Base-by-base conservation (phyloP, 2,888 invertebrate species). In the Amiota communis region DNA sequence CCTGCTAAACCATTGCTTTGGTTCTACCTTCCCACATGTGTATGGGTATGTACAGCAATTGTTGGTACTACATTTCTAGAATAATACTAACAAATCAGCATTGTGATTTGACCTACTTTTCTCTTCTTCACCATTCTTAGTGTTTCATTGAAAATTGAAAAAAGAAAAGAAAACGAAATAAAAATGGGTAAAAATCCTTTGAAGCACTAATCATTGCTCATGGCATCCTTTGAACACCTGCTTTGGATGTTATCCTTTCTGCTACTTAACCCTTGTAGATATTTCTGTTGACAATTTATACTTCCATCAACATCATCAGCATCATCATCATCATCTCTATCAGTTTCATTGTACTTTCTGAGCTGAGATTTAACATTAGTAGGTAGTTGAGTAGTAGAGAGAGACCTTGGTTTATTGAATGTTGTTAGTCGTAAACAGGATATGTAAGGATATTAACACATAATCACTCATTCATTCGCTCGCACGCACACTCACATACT, bases 281-380 rank as follows among this genome's bases (percentile, higher is more conserved):
- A 20, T n/a, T 17, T 59, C 47, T 72, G 65, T 72, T 72, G 72
- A 72, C 68, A 68, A 23, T 56, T 13, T 71, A 59, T 71, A 6
- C 36, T 36, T 36, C 36, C 6, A 36, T 36, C 36, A 36, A 0
- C 36, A 36, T 36, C 36, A 36, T 36, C 36, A 36, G 2, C 36
- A 36, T 36, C 36, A 36, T 36, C 36, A 36, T 36, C 36, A 36
- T 36, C 8, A 36, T 36, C 36, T 4, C 6, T 6, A 36, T 36
- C 36, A 36, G 36, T 36, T 36, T 36, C 8, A 36, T 36, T 36
- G 36, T 36, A 36, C 36, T 13, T 10, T 59, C 6, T 17, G 59
- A 10, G 80, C 75, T 80, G 80, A 78, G 80, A 79, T 72, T 72
- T 36, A 6, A 36, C n/a, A n/a, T n/a, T 6, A 36, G 36, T 36